Conservation (phyloP, 2,113 vertebrate species). For the Tiliqua scincoides region DNA sequence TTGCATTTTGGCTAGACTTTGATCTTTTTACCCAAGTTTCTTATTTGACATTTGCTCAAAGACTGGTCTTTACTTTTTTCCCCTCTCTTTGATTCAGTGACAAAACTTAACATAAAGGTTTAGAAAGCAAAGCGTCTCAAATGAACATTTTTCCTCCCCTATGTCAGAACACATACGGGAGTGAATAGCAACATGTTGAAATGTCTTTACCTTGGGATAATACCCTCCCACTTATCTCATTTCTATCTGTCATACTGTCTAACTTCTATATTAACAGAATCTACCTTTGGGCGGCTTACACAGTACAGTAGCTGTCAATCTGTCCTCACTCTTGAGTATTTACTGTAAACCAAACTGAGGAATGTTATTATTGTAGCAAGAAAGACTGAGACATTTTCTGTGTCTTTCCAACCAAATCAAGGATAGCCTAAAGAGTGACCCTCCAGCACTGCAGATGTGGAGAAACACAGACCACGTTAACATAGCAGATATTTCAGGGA, state of each 20-base stretch:
- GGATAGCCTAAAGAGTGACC: conserved; percentile 69
- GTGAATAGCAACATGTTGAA: conserved; percentile 80
- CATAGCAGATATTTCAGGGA: conserved; percentile 59
- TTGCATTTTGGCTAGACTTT: conserved; percentile 74
- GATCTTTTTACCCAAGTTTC: conserved; percentile 72
- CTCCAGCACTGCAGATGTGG: conserved; percentile 81
- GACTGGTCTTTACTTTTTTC: conserved; percentile 67
- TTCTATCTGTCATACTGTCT: conserved; percentile 80
- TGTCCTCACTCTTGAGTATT: conserved; percentile 76
- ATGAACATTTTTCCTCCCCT: conserved; percentile 71
- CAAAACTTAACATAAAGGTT: conserved; percentile 73
- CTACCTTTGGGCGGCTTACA: conserved; percentile 83
- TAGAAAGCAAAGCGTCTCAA: conserved; percentile 68
- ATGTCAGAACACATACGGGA: conserved; percentile 69
- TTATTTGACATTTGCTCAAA: conserved; percentile 77
- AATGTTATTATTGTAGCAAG: conserved; percentile 69
- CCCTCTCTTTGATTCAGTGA: conserved; percentile 71
- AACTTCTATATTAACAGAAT: conserved; percentile 81
- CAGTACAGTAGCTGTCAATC: conserved; percentile 82
- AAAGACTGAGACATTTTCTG: conserved; percentile 67
- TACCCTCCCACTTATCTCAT: conserved; percentile 79
- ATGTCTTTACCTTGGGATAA: conserved; percentile 82
- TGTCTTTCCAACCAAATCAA: conserved; percentile 60
- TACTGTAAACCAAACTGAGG: conserved; percentile 77
- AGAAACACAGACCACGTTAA: conserved; percentile 42